These are phyloP conservation scores for Rosalia funebris DNA, from an alignment of 2,888 invertebrate species.

Conservation along the genomic window DNA sequence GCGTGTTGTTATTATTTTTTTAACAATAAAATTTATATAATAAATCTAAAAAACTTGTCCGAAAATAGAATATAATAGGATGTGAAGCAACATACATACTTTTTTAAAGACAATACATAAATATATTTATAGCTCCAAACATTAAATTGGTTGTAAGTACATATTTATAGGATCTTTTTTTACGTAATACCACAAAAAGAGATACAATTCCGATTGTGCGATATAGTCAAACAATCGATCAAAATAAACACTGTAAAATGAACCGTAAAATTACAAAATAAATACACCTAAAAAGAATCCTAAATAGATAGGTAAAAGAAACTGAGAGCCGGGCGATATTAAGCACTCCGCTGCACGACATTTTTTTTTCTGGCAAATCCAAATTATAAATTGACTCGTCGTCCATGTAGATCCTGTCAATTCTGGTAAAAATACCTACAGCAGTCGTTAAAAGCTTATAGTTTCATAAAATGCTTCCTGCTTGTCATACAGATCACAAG, in stretches of 20 bases:
- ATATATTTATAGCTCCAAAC: too few species aligned
- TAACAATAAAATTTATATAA: background rate
- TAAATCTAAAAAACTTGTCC: background rate
- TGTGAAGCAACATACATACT: too few species aligned
- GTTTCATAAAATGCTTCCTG: too few species aligned
- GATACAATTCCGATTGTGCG: background rate
- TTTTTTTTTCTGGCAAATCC: background rate
- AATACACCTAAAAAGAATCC: background rate
- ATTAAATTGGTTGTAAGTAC: background rate
- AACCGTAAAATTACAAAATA: slow-evolving; percentile 14
- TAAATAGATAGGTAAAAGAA: slow-evolving; percentile 3
- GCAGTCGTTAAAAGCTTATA: too few species aligned
- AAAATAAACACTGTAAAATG: background rate
- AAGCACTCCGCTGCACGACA: background rate
- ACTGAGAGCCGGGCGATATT: background rate
- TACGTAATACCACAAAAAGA: background rate
- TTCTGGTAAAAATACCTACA: too few species aligned
- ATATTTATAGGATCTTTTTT: background rate
- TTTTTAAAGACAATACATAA: too few species aligned
- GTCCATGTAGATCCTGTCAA: slow-evolving; percentile 1
- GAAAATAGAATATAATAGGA: too few species aligned
- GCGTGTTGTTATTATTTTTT: background rate
- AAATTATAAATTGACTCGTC: background rate
- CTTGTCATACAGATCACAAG: too few species aligned
- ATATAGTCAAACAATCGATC: slow-evolving; percentile 4